These are phyloP conservation scores for Cecidostiba fungosa DNA, from an alignment of 2,888 invertebrate species.

Conservation along the genomic window DNA sequence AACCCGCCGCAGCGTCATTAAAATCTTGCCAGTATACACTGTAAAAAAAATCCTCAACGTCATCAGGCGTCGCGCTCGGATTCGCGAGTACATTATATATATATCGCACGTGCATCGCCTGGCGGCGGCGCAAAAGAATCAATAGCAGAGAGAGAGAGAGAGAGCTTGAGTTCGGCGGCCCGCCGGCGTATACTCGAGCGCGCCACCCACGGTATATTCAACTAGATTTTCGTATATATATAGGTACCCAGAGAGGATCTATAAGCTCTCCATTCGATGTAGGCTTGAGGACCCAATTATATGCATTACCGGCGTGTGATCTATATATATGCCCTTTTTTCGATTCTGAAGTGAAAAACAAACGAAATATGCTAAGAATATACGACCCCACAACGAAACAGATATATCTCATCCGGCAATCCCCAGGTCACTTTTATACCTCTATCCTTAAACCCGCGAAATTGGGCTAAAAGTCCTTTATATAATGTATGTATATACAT, in stretches of 20 bases:
- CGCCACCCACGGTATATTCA: neutral
- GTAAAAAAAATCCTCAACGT: neutral
- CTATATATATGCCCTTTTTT: neutral
- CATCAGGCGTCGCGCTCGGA: neutral
- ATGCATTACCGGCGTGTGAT: too few species aligned
- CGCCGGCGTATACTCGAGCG: conserved; percentile 31
- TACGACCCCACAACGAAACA: neutral
- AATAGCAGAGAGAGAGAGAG: conserved; percentile 39
- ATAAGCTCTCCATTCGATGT: conserved; percentile 12
- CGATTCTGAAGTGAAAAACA: too few species aligned
- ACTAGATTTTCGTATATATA: neutral
- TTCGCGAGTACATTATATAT: conserved; percentile 49
- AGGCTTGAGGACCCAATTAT: conserved; percentile 3
- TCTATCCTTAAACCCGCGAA: neutral
- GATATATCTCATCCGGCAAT: neutral
- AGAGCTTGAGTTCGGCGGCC: conserved; percentile 47
- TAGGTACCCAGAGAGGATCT: neutral
- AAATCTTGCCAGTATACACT: neutral
- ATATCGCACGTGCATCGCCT: conserved; percentile 27
- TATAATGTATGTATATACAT: neutral
- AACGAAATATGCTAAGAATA: neutral
- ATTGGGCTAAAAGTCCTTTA: conserved; percentile 32
- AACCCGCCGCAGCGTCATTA: neutral
- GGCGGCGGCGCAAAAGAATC: conserved; percentile 55
- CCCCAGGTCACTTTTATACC: neutral